These are phyloP conservation scores for Drosophila sturtevanti DNA, from an alignment of 1,140 invertebrate genomes.

Conservation along the genomic window DNA sequence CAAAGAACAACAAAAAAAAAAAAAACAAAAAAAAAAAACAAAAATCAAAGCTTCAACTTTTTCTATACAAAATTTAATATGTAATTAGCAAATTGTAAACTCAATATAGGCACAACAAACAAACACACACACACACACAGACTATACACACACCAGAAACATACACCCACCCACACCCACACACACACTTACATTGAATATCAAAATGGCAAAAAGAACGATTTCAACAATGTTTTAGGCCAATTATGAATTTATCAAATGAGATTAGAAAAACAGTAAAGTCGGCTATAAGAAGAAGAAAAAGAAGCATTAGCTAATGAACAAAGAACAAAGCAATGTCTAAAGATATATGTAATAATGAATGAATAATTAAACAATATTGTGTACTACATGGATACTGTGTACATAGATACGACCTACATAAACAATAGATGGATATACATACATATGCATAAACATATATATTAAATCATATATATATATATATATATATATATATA, in stretches of 20 bases:
- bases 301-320: not conserved
- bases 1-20: conserved; percentile 29
- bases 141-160: conserved; percentile 26
- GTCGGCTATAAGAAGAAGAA: not conserved
- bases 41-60: conserved; percentile 58
- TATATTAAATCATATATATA: conserved; percentile 47
- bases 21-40: conserved; percentile 35
- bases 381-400: conserved; percentile 48
- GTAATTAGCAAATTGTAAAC: conserved; percentile 73
- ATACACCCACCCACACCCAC: conserved; percentile 37
- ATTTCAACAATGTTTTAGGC: conserved; percentile 13
- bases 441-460: conserved; percentile 51
- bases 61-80: conserved; percentile 50
- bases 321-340: conserved; percentile 7
- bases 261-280: not conserved
- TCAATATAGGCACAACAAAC: conserved; percentile 59
- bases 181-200: conserved; percentile 24
- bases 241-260: conserved; percentile 38
- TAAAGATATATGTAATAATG: not conserved
- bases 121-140: conserved; percentile 36
- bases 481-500: conserved; percentile 46
- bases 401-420: conserved; percentile 54
- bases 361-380: conserved; percentile 19
- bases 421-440: conserved; percentile 45
- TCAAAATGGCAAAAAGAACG: conserved; percentile 12